Percentiles rank a stretch among this genome's conserved stretches.
These are phyloP conservation scores for Aspidapion aeneum DNA, from an alignment of 2,888 invertebrate genomes.

Conservation along the genomic window DNA sequence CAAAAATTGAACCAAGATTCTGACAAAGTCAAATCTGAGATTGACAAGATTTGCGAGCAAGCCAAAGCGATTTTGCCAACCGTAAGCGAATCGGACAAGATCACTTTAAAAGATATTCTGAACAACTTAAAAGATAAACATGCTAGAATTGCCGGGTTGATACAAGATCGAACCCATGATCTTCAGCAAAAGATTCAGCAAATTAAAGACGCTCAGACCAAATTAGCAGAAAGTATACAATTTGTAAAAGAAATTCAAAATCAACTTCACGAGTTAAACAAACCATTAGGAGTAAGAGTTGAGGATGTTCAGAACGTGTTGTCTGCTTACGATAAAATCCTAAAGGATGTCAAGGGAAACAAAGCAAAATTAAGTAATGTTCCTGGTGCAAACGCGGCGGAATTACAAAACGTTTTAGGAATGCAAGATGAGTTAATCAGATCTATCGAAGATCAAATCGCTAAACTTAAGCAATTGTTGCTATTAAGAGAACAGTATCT, in stretches of 20 bases:
- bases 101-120: slow-evolving; percentile 77
- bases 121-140: slow-evolving; percentile 77
- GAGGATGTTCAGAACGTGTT: slow-evolving; percentile 87
- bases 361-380: slow-evolving; percentile 74
- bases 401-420: slow-evolving; percentile 71
- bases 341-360: slow-evolving; percentile 73
- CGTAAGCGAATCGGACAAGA: slow-evolving; percentile 80
- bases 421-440: slow-evolving; percentile 85
- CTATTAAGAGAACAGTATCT: slow-evolving; percentile 85
- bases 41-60: slow-evolving; percentile 74
- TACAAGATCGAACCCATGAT: slow-evolving; percentile 70
- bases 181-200: slow-evolving; percentile 76
- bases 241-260: slow-evolving; percentile 80
- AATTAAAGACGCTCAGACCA: slow-evolving; percentile 75
- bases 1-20: slow-evolving; percentile 74
- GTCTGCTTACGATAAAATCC: slow-evolving; percentile 71
- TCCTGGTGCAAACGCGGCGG: slow-evolving; percentile 72
- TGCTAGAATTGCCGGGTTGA: slow-evolving; percentile 67
- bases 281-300: slow-evolving; percentile 81
- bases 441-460: slow-evolving; percentile 81
- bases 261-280: slow-evolving; percentile 76
- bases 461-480: slow-evolving; percentile 73
- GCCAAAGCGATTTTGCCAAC: slow-evolving; percentile 76
- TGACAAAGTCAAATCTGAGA: slow-evolving; percentile 64
- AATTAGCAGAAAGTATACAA: slow-evolving; percentile 74